phyloP scores from a whole-genome alignment of 2,888 invertebrate species.

The Frankliniella intonsa region DNA sequence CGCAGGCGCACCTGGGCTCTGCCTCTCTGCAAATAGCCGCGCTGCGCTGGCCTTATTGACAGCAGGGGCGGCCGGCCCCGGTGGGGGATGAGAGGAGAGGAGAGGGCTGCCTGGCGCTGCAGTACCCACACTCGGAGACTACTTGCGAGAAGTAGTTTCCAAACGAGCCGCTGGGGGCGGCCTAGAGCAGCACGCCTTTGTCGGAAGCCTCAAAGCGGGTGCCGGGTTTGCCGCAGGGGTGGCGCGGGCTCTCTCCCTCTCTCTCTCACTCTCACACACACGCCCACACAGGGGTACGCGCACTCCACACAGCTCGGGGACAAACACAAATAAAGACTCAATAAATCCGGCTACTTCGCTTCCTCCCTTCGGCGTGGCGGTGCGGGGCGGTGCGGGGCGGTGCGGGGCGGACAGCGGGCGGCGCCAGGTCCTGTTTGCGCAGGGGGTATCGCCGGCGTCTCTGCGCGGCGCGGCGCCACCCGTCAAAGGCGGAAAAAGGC shows the following conservation, averaged over 20 bases:
- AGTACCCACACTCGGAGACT: too few relatives aligned
- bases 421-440: background rate
- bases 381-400: background rate
- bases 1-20: too few relatives aligned
- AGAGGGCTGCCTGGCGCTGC: too few relatives aligned
- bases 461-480: background rate
- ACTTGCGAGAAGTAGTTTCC: too few relatives aligned
- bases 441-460: background rate
- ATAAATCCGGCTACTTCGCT: slow-evolving; percentile 13
- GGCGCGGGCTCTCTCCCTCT: background rate
- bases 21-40: too few relatives aligned
- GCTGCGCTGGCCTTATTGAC: too few relatives aligned
- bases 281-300: background rate
- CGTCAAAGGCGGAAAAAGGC: background rate
- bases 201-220: background rate
- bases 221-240: background rate
- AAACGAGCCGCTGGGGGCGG: background rate
- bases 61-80: too few relatives aligned
- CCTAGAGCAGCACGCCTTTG: background rate
- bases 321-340: slow-evolving; percentile 22
- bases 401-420: background rate
- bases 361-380: background rate
- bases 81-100: too few relatives aligned
- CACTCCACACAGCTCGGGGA: background rate
- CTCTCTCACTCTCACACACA: background rate